These are phyloP conservation scores for Anoplophora glabripennis DNA, from an alignment of 1,140 invertebrate species.

Conservation along the genomic window DNA sequence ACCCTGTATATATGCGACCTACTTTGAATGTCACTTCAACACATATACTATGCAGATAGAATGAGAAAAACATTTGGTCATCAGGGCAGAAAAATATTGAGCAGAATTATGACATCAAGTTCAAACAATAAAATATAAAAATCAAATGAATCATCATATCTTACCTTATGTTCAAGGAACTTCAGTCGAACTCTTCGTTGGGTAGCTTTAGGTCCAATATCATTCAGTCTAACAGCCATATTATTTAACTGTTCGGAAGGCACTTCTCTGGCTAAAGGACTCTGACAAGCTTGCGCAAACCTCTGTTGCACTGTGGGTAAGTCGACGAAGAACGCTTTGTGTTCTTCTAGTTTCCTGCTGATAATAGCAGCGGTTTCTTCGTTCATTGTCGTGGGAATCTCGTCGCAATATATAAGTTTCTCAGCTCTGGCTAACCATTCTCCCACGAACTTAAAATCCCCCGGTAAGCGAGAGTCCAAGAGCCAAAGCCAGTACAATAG, in stretches of 20 bases:
- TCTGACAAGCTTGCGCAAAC: constrained; percentile 67
- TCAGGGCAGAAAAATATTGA: too few species aligned
- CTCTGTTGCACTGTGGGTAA: constrained; percentile 71
- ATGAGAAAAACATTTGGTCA: too few species aligned
- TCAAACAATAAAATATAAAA: too few species aligned
- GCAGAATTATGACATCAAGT: too few species aligned
- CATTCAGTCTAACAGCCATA: constrained; percentile 72
- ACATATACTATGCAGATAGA: too few species aligned
- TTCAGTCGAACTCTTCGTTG: constrained; percentile 79
- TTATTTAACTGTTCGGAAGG: constrained; percentile 75
- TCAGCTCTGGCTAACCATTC: constrained; percentile 88
- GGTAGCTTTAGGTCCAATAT: constrained; percentile 66
- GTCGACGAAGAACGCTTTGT: constrained; percentile 85
- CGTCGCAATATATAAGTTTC: constrained; percentile 74
- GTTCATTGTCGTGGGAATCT: constrained; percentile 77
- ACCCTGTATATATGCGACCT: too few species aligned
- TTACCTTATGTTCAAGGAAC: constrained; percentile 82
- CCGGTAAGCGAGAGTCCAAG: constrained; percentile 78
- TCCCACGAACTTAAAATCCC: constrained; percentile 62
- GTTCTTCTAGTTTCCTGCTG: constrained; percentile 83
- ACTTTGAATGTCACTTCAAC: too few species aligned
- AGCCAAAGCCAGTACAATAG: constrained; percentile 82
- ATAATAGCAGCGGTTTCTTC: constrained; percentile 84
- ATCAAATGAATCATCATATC: too few species aligned
- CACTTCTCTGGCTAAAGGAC: constrained; percentile 61